Evolutionary conservation across 2,888 invertebrate species (phyloP).

Genomic region (Sussaba pulchella): DNA sequence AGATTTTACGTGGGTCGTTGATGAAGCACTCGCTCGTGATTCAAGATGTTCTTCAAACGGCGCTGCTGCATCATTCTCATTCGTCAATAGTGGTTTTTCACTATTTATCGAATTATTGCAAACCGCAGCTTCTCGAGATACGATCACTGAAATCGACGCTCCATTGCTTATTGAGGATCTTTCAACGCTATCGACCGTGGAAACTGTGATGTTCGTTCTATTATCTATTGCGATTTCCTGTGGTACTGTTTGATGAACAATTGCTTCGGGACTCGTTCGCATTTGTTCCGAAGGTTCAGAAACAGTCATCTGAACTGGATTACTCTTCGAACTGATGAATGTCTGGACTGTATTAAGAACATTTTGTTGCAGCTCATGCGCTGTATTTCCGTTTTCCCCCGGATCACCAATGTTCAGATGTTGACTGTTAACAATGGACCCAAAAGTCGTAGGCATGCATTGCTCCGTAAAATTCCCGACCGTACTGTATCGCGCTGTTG

Average conservation of each 20-base stretch:
- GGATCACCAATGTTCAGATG: neutral
- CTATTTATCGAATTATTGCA: neutral
- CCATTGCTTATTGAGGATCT: too few species aligned
- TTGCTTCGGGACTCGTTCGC: neutral
- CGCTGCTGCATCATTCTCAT: neutral
- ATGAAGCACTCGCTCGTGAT: neutral
- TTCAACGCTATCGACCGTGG: neutral
- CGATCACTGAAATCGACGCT: too few species aligned
- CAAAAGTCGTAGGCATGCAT: too few species aligned
- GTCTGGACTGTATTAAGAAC: neutral
- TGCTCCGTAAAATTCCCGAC: too few species aligned
- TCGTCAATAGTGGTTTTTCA: neutral
- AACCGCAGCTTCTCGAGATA: neutral
- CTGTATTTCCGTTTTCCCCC: neutral
- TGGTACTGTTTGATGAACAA: neutral
- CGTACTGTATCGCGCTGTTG: neutral
- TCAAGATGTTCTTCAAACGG: neutral
- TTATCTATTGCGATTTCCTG: neutral
- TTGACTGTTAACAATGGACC: too few species aligned
- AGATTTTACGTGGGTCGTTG: neutral
- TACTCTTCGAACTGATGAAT: neutral
- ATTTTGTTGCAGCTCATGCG: neutral
- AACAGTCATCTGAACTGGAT: neutral
- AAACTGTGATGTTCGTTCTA: neutral
- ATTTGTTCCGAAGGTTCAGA: too few species aligned